A percentile compares a stretch with the other conserved stretches of the same genome.
phyloP scores from a whole-genome alignment of 2,797 vertebrate species.

The Chanos chanos region DNA sequence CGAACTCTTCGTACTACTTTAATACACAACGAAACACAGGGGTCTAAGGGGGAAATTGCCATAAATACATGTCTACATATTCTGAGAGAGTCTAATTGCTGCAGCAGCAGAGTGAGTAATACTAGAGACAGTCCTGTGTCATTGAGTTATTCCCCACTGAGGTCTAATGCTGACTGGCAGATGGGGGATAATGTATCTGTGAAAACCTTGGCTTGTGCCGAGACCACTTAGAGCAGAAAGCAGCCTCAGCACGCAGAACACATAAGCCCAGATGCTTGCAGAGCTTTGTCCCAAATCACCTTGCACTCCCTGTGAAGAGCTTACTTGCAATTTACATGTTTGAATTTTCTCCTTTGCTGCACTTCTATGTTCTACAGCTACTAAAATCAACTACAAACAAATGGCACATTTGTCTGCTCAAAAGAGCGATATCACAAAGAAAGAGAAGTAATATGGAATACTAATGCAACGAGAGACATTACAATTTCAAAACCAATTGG shows the following conservation, averaged over 20 bases:
- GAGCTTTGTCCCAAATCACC: too few relatives aligned
- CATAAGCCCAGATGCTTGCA: too few relatives aligned
- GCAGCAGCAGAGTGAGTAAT: slow-evolving; percentile 38
- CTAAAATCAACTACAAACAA: too few relatives aligned
- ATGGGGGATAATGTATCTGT: slow-evolving; percentile 6
- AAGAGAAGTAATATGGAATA: too few relatives aligned
- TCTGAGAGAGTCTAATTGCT: slow-evolving; percentile 34
- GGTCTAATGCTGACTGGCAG: slow-evolving; percentile 20
- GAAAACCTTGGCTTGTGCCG: neutral
- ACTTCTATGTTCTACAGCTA: too few relatives aligned
- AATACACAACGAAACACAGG: neutral
- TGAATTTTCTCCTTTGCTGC: too few relatives aligned
- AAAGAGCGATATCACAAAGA: too few relatives aligned
- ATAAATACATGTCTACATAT: slow-evolving; percentile 37
- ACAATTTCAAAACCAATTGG: too few relatives aligned
- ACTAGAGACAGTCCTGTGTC: slow-evolving; percentile 33
- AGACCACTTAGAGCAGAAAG: neutral
- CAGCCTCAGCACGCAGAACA: neutral
- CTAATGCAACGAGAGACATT: too few relatives aligned
- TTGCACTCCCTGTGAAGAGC: too few relatives aligned
- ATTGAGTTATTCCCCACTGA: slow-evolving; percentile 25
- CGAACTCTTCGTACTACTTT: neutral
- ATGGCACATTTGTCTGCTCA: too few relatives aligned
- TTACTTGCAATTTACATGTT: too few relatives aligned
- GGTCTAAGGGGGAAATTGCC: neutral